phyloP scores from a whole-genome alignment of 1,140 invertebrate genomes.

The Lepidurus packardi region DNA sequence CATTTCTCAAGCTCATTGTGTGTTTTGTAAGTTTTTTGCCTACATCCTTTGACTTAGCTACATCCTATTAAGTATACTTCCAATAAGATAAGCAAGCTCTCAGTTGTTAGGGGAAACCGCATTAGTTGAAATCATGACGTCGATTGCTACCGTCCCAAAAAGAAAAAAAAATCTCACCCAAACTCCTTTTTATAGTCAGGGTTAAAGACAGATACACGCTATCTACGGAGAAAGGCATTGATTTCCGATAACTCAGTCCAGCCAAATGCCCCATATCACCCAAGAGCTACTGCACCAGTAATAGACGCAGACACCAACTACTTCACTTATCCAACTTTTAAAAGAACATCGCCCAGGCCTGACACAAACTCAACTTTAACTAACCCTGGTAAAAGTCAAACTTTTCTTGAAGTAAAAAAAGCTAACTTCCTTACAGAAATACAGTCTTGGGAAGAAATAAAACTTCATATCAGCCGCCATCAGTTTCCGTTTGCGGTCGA shows the following conservation, averaged over 20 bases:
- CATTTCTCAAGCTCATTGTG: no score
- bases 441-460: neutral
- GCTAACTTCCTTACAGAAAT: no score
- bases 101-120: conserved; percentile 2
- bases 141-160: neutral
- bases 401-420: no score
- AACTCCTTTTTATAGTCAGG: neutral
- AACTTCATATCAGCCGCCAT: neutral
- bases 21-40: no score
- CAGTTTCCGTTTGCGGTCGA: neutral
- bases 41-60: no score
- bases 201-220: conserved; percentile 12
- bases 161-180: neutral
- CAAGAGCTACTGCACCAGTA: neutral
- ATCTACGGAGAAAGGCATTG: neutral
- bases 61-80: no score
- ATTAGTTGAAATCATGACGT: neutral
- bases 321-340: neutral
- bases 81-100: neutral
- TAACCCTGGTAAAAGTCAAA: neutral
- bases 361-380: neutral
- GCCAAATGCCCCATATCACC: neutral
- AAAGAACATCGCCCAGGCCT: neutral
- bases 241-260: conserved; percentile 8
- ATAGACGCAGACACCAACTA: conserved; percentile 5